Conservation (phyloP, 2,113 vertebrate genomes). For the Bubo blakistoni region DNA sequence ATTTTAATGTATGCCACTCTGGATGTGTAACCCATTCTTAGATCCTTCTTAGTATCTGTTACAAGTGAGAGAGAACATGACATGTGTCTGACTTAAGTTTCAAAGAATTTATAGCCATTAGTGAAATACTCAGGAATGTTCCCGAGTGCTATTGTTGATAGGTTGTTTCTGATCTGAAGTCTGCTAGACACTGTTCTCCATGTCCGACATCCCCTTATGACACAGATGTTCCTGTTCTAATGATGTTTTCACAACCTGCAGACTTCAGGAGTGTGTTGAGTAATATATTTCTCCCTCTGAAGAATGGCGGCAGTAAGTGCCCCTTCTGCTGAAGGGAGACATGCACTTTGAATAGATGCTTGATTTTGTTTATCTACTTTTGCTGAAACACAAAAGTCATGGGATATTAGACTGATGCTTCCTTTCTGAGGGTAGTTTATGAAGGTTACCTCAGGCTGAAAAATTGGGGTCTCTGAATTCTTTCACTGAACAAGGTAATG, state of each 20-base stretch:
- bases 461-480: conserved; percentile 2
- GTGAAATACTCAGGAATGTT: background rate
- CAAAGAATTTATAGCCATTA: background rate
- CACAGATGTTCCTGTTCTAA: background rate
- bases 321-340: background rate
- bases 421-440: background rate
- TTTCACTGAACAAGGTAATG: background rate
- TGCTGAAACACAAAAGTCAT: background rate
- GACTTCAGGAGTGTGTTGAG: background rate
- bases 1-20: background rate
- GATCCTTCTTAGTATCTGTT: background rate
- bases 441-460: background rate
- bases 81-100: background rate
- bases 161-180: background rate
- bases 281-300: background rate
- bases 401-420: background rate
- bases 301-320: background rate
- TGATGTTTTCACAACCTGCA: background rate
- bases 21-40: background rate
- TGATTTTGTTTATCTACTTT: background rate
- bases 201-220: background rate
- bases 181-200: background rate
- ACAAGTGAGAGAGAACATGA: background rate
- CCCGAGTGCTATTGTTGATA: background rate
- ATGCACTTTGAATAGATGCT: background rate